These are phyloP conservation scores for Cyprinus carpio DNA, from an alignment of 2,113 vertebrate genomes.

Conservation along the genomic window DNA sequence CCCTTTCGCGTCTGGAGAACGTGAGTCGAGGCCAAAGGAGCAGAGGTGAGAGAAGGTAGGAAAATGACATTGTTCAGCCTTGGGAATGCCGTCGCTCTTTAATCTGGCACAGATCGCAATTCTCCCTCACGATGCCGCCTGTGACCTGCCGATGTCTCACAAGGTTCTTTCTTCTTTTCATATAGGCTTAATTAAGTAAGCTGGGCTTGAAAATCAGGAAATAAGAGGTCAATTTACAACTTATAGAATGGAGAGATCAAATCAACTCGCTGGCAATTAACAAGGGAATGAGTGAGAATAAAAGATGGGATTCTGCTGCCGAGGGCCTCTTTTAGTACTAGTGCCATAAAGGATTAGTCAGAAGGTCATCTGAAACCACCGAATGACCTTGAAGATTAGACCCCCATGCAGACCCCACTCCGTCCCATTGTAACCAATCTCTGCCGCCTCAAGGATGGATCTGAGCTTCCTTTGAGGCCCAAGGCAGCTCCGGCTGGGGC, in stretches of 20 bases:
- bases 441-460: constrained; percentile 28
- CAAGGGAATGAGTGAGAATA: constrained; percentile 69
- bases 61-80: constrained; percentile 71
- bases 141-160: constrained; percentile 67
- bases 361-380: constrained; percentile 76
- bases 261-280: constrained; percentile 81
- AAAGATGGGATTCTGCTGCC: constrained; percentile 67
- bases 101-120: constrained; percentile 75
- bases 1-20: constrained; percentile 65
- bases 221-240: constrained; percentile 82
- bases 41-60: constrained; percentile 55
- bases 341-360: constrained; percentile 75
- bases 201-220: constrained; percentile 78
- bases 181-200: constrained; percentile 80
- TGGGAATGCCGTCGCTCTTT: constrained; percentile 68
- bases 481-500: background rate
- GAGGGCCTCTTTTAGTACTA: constrained; percentile 74
- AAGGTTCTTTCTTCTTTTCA: constrained; percentile 64
- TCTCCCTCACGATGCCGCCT: constrained; percentile 71
- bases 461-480: constrained; percentile 24
- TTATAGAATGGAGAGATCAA: constrained; percentile 78
- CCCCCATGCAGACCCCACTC: constrained; percentile 30
- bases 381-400: constrained; percentile 78
- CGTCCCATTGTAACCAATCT: constrained; percentile 37
- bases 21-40: constrained; percentile 53